Conservation (phyloP, 2,113 vertebrate species). For the Chunga burmeisteri region DNA sequence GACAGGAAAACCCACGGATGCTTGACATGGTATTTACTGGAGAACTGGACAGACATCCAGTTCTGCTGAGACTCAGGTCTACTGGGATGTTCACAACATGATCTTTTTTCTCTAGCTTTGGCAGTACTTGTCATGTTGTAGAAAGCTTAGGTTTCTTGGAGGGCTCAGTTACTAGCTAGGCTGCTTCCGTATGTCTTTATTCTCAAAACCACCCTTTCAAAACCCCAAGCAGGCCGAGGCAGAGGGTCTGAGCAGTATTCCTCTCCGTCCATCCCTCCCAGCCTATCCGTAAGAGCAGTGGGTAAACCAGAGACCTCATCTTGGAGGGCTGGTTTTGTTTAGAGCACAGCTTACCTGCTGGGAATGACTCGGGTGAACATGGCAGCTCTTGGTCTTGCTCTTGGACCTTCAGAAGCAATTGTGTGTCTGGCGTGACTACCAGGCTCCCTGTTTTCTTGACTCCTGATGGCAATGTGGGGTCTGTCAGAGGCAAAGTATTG, state of each 20-base stretch:
- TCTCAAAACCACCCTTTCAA: neutral
- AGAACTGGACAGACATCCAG: neutral
- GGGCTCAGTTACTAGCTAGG: neutral
- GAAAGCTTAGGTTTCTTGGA: neutral
- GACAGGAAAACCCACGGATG: neutral
- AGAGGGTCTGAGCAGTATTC: neutral
- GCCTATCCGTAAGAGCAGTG: neutral
- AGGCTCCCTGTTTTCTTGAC: neutral
- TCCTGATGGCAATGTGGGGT: neutral
- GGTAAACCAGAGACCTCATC: neutral
- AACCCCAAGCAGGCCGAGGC: neutral
- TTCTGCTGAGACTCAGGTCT: neutral
- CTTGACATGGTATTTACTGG: neutral
- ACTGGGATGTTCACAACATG: neutral
- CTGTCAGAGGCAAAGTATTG: neutral
- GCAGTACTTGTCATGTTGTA: neutral
- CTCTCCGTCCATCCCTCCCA: neutral
- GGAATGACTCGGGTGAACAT: fast-evolving
- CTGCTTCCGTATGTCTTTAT: neutral
- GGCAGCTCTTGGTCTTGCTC: neutral
- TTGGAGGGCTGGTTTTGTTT: neutral
- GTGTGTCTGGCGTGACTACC: fast-evolving
- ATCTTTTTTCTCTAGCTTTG: neutral
- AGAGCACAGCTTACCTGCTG: neutral
- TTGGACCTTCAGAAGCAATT: neutral